Base-by-base conservation (phyloP, 2,888 invertebrate species). In the Harmothoe impar region DNA sequence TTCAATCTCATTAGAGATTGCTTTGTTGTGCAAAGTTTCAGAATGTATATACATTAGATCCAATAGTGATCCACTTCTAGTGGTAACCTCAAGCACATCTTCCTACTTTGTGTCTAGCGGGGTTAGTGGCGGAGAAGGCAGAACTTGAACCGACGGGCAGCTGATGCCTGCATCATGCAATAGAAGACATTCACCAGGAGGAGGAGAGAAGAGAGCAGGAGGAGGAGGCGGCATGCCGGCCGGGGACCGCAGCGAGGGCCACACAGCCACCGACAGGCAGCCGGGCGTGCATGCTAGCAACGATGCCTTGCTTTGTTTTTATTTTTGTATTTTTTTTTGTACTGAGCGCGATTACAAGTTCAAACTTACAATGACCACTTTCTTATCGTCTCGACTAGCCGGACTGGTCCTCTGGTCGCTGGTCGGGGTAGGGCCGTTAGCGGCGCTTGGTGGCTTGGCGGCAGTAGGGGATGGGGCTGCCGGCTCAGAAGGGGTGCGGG, bases 321-420 rank as follows among this genome's bases (percentile, higher is more conserved):
- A n/a, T n/a, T n/a, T n/a, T n/a, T n/a, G n/a, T n/a, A n/a, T n/a
- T n/a, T n/a, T n/a, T n/a, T 43, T 10, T 43, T 43, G 29, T 12
- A 81, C 81, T 33, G 35, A 20, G 43, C 81, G n/a, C 20, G 81
- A 81, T 43, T 33, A 81, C 23, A 81, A 35, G 43, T 86, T 52
- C 33, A 52, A 15, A 86, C 86, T 86, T 86, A 86, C 86, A 86
- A 86, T 86, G 54, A 86, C 86, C 86, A 86, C 86, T 56, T 86
- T 86, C 31, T 54, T 86, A 86, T 86, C 86, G 86, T 86, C 86
- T 52, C 86, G 52, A 52, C 54, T 86, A 86, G 25, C 31, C 29
- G 81, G 81, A 43, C 81, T 81, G 35, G 0, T 81, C 81, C 43
- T 33, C 81, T 81, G 81, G 35, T 81, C 81, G 43, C 23, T 81